Base-by-base conservation (phyloP, 2,888 invertebrate genomes). In the Linyphia triangularis region DNA sequence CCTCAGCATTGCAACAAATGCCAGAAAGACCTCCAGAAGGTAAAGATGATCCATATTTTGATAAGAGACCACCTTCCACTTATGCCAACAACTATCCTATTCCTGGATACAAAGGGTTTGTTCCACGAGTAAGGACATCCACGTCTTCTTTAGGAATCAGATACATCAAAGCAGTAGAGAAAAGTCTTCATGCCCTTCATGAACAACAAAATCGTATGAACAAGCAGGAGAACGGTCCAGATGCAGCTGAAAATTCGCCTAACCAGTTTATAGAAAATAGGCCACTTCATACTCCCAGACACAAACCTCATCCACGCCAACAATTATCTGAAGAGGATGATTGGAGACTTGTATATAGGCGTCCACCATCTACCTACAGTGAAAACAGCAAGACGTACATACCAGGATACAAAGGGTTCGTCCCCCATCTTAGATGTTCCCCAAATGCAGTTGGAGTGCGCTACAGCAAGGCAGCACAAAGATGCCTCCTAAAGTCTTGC, bases 121-220 rank as follows among this genome's bases (percentile, higher is more conserved):
- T 89, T 24, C 89, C 89, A 40, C 85, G 85, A 26, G 81, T 85
- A 22, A 28, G 85, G 51, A 89, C 84, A 28, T 89, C 89, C 13
- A 82, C 89, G n/a, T 89, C 89, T n/a, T 79, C 85, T 6, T 24
- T 89, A n/a, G 89, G 89, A 5, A 89, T 89, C 16, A 73, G 85
- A 9, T 89, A 89, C 40, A 89, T 84, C 16, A 89, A 89, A 40
- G 89, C 89, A 9, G 89, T 84, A 5, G 89, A 89, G 26, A 89
- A 59, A 65, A 84, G 84, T 33, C 72, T 84, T 6, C 72, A 89
- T 28, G 78, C 78, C 24, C 61, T 89, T 0, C 89, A 89, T 6
- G 84, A 83, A 16, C 88, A 88, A 51, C 37, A 88, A 0, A 4
- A 9, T 2, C 28, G 63, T n/a, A 67, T 51, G n/a, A 33, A 22